Base-by-base conservation (phyloP, 2,797 vertebrate species). In the Eptatretus atami region DNA sequence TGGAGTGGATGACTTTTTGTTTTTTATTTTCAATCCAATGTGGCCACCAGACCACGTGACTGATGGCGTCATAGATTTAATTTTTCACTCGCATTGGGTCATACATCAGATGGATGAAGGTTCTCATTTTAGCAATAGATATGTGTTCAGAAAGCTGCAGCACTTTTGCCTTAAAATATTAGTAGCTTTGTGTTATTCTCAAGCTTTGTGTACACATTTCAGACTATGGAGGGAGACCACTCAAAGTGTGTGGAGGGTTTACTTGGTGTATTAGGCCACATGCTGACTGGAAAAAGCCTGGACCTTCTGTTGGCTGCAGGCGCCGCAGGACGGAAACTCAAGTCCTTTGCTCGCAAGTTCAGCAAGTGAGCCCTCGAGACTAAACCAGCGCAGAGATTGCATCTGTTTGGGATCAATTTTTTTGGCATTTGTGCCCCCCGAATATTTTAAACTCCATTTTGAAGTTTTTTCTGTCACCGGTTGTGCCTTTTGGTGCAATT, bases 211-310 rank as follows among this genome's bases (percentile, higher is more conserved):
- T 44, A 5, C 4, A n/a, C 44, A 14, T 54, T 19, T 9, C 53
- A 95, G 90, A 96, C 87, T 0, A 92, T 98, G 71, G 88, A 96
- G 70, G 87, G 86, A 0, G 90, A 98, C 71, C 88, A 98, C 65
- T 98, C 90, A 25, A 98, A 93, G 73, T 95, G 86, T 15, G 88
- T 88, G 0, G 90, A 94, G 71, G 92, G 92, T 1, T 73, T 98
- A 54, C 74, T 96, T 53, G 90, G 87, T 6, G 90, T 98, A 68
- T 72, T 98, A 68, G 92, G 88, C 52, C 92, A 98, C 75, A 98
- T 96, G 92, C 71, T 98, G 63, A 93, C 92, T 1, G 92, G 92
- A 65, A 98, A 98, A 75, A 94, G 86, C 69, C 74, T 95, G 67
- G 88, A 94, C 65, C 72, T 95, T 65, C 74, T 96, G 57, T 73